Evolutionary conservation across 2,113 vertebrate species (phyloP), one percentile per base, ranked within the genome.

Genomic region (Dromas ardeola): DNA sequence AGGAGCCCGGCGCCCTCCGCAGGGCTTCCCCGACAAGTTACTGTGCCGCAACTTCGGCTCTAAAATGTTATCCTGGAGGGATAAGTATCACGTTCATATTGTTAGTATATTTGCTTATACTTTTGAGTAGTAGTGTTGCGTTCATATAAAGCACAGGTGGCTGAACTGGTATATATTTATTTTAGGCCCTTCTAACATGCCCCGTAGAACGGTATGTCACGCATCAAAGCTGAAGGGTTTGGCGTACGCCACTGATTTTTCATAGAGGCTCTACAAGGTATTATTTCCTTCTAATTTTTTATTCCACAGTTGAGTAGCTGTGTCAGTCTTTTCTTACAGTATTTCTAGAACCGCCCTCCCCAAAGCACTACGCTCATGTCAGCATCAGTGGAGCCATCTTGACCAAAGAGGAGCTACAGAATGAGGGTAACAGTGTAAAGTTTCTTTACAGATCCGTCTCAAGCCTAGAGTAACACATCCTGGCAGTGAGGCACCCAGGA

Each of bases 1-100:
- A 38, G n/a, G 23, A 34, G 34, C 15, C 6, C 9, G 10, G 15
- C 10, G 21, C 11, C 21, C 13, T 22, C 47, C 27, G 10, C 15
- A 6, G 45, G 30, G 11, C 30, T 29, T 15, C 42, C 6, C 29
- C 9, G 2, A 6, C 30, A 3, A 8, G 3, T 8, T 6, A 13
- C 26, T 11, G 17, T 13, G 14, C 8, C 2, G 7, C 30, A 15
- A 5, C 8, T 45, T 20, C 10, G 0, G 9, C 17, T 14, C 40
- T 22, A 7, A 13, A 30, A 6, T 13, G 13, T 47, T 14, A 21
- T 29, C n/a, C 16, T 23, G 67, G 65, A 21, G 50, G 34, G 6
- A 22, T 11, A 40, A 30, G 30, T 21, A 29, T 34, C 32, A 21
- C 32, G 7, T 30, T 40, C 16, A 3, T 12, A 25, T 9, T 11